These are phyloP conservation scores for Notechis scutatus DNA, from an alignment of 2,113 vertebrate genomes.

Conservation along the genomic window DNA sequence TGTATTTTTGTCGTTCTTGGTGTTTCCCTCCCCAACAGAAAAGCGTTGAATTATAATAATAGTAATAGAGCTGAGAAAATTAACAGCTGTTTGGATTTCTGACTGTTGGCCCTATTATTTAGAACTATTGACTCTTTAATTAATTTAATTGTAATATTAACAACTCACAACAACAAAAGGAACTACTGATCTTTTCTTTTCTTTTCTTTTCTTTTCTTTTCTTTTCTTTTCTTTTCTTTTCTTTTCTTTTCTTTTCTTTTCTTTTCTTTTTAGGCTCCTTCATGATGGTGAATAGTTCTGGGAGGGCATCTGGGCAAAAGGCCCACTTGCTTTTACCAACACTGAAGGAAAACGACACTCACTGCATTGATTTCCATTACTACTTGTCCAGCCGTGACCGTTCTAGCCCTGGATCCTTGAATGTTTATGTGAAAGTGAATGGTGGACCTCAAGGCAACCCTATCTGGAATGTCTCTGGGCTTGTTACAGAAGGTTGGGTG, in stretches of 20 bases:
- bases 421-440: constrained; percentile 94
- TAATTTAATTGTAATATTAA: neutral
- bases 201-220: neutral
- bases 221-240: neutral
- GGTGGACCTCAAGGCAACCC: constrained; percentile 94
- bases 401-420: constrained; percentile 86
- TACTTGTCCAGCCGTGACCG: constrained; percentile 88
- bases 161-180: too few species aligned
- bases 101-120: neutral
- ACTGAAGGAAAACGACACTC: constrained; percentile 93
- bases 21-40: neutral
- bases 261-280: constrained; percentile 79
- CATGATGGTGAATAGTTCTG: constrained; percentile 96
- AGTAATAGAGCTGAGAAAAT: neutral
- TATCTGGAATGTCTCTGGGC: constrained; percentile 89
- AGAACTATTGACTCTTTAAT: neutral
- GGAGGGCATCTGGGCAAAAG: constrained; percentile 90
- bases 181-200: neutral
- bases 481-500: constrained; percentile 92
- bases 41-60: neutral
- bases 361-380: constrained; percentile 97
- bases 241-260: neutral
- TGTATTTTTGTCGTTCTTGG: neutral
- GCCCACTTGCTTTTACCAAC: constrained; percentile 91
- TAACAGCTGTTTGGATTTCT: neutral